phyloP scores from a whole-genome alignment of 2,888 invertebrate genomes.

The Melinaea marsaeus region DNA sequence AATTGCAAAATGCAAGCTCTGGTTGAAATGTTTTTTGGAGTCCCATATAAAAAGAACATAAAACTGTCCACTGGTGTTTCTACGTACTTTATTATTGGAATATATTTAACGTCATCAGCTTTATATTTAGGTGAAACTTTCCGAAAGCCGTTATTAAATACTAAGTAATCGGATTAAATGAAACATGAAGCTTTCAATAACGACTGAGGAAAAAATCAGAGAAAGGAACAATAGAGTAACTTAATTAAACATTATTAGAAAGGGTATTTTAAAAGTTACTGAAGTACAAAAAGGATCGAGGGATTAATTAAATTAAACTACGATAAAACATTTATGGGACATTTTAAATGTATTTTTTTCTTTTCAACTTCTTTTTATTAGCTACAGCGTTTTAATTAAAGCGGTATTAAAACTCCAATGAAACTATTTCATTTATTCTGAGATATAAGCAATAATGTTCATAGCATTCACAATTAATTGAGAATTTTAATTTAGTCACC shows the following conservation, averaged over 20 bases:
- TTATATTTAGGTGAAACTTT: background rate
- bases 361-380: no score
- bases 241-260: background rate
- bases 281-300: background rate
- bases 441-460: background rate
- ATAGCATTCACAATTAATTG: background rate
- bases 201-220: background rate
- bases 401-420: no score
- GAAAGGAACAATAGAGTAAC: background rate
- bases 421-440: background rate
- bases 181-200: background rate
- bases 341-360: no score
- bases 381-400: no score
- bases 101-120: background rate
- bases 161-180: background rate
- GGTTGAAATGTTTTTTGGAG: slow-evolving; percentile 9
- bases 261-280: background rate
- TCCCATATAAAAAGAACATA: background rate
- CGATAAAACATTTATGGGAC: no score
- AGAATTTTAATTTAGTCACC: background rate
- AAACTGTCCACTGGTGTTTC: background rate
- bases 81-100: background rate
- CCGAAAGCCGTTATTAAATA: background rate
- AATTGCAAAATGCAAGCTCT: slow-evolving; percentile 18
- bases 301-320: background rate